Conservation (phyloP, 2,797 vertebrate species). For the Pseudochirops cupreus region DNA sequence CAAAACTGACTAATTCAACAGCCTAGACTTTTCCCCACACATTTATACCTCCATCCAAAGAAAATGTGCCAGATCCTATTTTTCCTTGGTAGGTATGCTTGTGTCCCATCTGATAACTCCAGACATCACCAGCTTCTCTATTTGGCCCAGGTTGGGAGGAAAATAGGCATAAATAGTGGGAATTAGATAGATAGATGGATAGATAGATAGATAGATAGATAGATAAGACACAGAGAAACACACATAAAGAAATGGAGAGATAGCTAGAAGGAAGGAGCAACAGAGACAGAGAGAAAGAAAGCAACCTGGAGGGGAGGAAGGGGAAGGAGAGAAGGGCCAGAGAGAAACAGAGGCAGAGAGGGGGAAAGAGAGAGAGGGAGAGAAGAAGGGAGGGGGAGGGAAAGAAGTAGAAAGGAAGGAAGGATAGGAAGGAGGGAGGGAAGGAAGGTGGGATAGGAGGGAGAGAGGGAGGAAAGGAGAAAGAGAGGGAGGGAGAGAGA, state of each 20-base stretch:
- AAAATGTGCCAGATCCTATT: slow-evolving; percentile 58
- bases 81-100: slow-evolving; percentile 25
- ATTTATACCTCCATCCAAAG: slow-evolving; percentile 22
- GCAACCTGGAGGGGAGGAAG: too few relatives aligned
- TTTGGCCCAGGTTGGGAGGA: slow-evolving; percentile 8
- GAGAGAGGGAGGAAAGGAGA: neutral
- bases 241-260: too few relatives aligned
- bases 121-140: neutral
- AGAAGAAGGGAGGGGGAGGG: too few relatives aligned
- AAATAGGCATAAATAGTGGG: slow-evolving; percentile 13
- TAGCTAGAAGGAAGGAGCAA: too few relatives aligned
- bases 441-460: fast-evolving
- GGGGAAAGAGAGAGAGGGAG: too few relatives aligned
- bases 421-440: too few relatives aligned
- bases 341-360: too few relatives aligned
- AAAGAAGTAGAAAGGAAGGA: too few relatives aligned
- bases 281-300: too few relatives aligned
- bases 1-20: slow-evolving; percentile 33
- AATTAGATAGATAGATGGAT: slow-evolving; percentile 1
- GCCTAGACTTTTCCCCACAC: slow-evolving; percentile 70
- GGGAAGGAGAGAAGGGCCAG: too few relatives aligned
- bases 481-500: neutral
- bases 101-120: neutral
- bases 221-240: too few relatives aligned
- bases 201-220: too few relatives aligned